Conservation (phyloP, 2,888 invertebrate species). For the Cryptosula pallasiana region DNA sequence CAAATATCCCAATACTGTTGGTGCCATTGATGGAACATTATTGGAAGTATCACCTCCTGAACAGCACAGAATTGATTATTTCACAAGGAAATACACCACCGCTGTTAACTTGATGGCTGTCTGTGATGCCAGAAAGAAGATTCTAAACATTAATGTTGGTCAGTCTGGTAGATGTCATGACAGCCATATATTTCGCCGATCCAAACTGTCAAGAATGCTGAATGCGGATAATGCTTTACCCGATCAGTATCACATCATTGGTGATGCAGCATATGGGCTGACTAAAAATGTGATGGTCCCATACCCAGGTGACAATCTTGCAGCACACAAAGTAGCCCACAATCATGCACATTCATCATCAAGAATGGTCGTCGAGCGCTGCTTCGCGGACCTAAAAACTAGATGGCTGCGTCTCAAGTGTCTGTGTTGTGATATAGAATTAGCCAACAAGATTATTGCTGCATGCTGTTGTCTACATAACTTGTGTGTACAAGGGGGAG, state of each 20-base stretch:
- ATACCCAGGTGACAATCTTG: neutral
- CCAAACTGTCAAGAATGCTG: neutral
- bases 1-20: neutral
- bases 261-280: slow-evolving; percentile 7
- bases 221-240: neutral
- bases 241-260: too few species aligned
- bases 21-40: neutral
- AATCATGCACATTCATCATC: neutral
- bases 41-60: neutral
- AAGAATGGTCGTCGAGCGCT: neutral
- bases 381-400: neutral
- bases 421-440: neutral
- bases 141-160: neutral
- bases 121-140: neutral
- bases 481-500: neutral
- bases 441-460: neutral
- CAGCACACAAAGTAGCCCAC: neutral
- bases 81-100: neutral
- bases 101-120: neutral
- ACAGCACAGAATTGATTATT: neutral
- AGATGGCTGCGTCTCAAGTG: neutral
- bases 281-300: neutral
- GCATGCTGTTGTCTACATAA: neutral
- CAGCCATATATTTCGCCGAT: neutral
- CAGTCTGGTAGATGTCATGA: slow-evolving; percentile 4